phyloP scores from a whole-genome alignment of 2,113 vertebrate genomes.

The Phalacrocorax aristotelis region DNA sequence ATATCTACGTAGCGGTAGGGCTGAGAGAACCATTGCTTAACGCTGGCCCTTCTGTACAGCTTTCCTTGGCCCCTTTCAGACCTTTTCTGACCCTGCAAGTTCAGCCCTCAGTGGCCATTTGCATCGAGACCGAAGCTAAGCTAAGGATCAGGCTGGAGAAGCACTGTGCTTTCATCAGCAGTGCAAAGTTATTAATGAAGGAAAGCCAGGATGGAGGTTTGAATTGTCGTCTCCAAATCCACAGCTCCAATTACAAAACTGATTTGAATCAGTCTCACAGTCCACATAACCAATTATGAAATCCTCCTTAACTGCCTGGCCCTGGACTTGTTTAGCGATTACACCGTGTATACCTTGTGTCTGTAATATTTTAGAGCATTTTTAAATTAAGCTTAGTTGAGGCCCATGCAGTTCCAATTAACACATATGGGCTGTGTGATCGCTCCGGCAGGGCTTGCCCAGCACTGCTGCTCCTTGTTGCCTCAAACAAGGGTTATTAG shows the following conservation, averaged over 20 bases:
- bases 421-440: not conserved
- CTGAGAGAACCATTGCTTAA: not conserved
- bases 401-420: not conserved
- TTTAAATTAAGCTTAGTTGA: not conserved
- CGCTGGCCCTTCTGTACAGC: not conserved
- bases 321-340: not conserved
- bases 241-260: not conserved
- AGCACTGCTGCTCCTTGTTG: not conserved
- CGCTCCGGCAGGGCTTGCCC: not conserved
- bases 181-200: not conserved
- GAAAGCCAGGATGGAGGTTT: not conserved
- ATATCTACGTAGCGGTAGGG: not conserved
- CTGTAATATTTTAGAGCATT: not conserved
- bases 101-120: not conserved
- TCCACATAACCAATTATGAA: not conserved
- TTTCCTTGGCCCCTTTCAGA: not conserved
- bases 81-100: not conserved
- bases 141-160: not conserved
- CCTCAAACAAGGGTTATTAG: not conserved
- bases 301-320: not conserved
- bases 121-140: accelerated
- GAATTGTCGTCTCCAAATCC: not conserved
- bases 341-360: not conserved
- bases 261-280: not conserved
- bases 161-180: not conserved